Evolutionary conservation across 1,140 invertebrate species (phyloP).

Genomic region (Dryas iulia): DNA sequence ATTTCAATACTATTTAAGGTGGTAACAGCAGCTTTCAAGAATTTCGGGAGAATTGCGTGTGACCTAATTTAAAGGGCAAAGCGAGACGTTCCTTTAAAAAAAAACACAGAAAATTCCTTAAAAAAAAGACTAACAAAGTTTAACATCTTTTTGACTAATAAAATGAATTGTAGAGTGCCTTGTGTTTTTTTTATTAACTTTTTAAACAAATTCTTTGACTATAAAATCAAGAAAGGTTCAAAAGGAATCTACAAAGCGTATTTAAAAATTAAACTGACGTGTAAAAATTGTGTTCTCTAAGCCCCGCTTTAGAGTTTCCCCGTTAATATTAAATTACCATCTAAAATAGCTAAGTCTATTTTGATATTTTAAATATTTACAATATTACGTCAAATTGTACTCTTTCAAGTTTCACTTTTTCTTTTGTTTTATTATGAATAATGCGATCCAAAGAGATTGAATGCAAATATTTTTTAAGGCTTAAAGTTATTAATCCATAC

Average conservation of each 20-base stretch:
- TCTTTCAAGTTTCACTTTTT: no score
- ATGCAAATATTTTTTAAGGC: no score
- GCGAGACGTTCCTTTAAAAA: constrained; percentile 38
- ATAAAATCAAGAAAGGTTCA: background rate
- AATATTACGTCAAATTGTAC: no score
- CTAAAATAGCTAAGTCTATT: no score
- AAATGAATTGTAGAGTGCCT: constrained; percentile 9
- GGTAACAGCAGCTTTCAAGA: constrained; percentile 37
- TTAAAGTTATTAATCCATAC: no score
- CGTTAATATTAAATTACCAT: background rate
- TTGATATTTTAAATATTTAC: no score
- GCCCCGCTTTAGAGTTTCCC: background rate
- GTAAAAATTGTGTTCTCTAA: background rate
- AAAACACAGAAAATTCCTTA: constrained; percentile 39
- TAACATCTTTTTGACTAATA: constrained; percentile 30
- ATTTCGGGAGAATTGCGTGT: constrained; percentile 34
- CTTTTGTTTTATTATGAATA: no score
- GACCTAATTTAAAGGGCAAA: constrained; percentile 47
- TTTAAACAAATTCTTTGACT: constrained; percentile 7
- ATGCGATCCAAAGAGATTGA: no score
- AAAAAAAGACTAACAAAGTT: constrained; percentile 43
- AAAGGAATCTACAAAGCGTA: background rate
- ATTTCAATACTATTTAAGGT: background rate
- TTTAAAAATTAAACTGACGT: background rate
- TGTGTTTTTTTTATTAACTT: background rate